Conservation (phyloP, 64 coral and sea anemone species). For the Hydrozoanthus tunicans region DNA sequence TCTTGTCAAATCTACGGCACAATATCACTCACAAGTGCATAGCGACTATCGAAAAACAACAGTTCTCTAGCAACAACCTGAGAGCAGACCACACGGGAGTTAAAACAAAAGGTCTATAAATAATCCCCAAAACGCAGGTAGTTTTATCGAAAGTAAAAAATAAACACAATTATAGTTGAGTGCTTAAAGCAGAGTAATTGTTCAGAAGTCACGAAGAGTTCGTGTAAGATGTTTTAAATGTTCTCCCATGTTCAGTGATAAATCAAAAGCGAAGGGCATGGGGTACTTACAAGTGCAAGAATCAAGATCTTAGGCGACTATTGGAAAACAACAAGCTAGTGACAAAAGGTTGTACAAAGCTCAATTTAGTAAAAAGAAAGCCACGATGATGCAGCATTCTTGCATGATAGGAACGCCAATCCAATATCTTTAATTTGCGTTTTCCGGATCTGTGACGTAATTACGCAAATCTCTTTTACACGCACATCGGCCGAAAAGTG, state of each 20-base stretch:
- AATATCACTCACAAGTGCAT: slow-evolving; percentile 12
- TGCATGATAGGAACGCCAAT: neutral
- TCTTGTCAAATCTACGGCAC: neutral
- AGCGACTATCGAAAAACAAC: neutral
- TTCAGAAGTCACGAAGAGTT: slow-evolving; percentile 38
- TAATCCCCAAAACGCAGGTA: slow-evolving; percentile 20
- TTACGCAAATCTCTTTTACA: slow-evolving; percentile 23
- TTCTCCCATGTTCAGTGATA: neutral
- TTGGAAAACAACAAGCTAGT: neutral
- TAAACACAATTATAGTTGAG: slow-evolving; percentile 21
- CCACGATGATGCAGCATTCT: slow-evolving; percentile 46
- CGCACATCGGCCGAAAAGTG: neutral
- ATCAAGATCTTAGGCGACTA: too few species aligned
- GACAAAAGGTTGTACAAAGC: neutral
- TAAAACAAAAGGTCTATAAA: slow-evolving; percentile 54
- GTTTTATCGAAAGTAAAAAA: slow-evolving; percentile 12
- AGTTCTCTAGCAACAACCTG: neutral
- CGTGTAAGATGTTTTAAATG: neutral
- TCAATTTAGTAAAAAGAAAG: slow-evolving; percentile 9
- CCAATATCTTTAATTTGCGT: slow-evolving; percentile 30
- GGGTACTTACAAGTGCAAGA: too few species aligned
- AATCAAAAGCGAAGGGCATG: too few species aligned
- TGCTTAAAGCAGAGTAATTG: neutral
- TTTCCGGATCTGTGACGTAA: slow-evolving; percentile 51
- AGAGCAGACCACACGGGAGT: slow-evolving; percentile 31